A percentile compares a stretch with the other conserved stretches of the same genome.
phyloP scores from a whole-genome alignment of 2,113 vertebrate species.

The Oncorhynchus gorbuscha region DNA sequence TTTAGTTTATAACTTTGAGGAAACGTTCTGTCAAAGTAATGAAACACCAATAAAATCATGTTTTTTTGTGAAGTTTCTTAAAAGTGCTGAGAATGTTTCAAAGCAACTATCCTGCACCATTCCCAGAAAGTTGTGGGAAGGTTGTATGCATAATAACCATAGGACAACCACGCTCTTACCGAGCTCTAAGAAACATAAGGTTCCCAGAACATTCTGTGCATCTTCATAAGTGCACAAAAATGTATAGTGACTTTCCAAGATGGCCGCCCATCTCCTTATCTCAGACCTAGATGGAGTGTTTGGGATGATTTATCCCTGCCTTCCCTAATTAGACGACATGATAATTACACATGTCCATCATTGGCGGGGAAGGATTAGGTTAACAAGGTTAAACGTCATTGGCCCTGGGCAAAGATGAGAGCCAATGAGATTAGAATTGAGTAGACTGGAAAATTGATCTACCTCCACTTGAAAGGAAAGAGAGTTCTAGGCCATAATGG shows the following conservation, averaged over 20 bases:
- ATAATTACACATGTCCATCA: conserved; percentile 69
- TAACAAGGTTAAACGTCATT: conserved; percentile 73
- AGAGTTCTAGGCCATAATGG: conserved; percentile 65
- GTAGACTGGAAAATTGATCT: conserved; percentile 72
- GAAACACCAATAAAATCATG: too few relatives aligned
- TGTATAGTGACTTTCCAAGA: conserved; percentile 38
- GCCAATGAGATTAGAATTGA: conserved; percentile 76
- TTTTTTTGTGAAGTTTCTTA: too few relatives aligned
- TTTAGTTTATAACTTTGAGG: too few relatives aligned
- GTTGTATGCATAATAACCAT: too few relatives aligned
- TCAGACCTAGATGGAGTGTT: conserved; percentile 37
- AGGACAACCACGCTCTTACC: too few relatives aligned
- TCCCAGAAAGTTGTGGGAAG: too few relatives aligned
- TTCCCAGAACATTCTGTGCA: background rate
- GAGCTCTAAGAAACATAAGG: too few relatives aligned
- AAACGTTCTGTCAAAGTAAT: too few relatives aligned
- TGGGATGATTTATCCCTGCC: conserved; percentile 52
- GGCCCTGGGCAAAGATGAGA: conserved; percentile 69
- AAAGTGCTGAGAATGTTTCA: too few relatives aligned
- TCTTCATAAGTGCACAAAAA: conserved; percentile 40
- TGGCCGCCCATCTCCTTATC: conserved; percentile 24
- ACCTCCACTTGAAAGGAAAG: conserved; percentile 74
- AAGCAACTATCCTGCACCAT: too few relatives aligned
- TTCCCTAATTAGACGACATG: conserved; percentile 55
- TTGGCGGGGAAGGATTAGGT: conserved; percentile 60